Percentiles rank a stretch among this genome's conserved stretches.
Evolutionary conservation across 1,140 invertebrate genomes (phyloP).

Genomic region (Heliconius himera): DNA sequence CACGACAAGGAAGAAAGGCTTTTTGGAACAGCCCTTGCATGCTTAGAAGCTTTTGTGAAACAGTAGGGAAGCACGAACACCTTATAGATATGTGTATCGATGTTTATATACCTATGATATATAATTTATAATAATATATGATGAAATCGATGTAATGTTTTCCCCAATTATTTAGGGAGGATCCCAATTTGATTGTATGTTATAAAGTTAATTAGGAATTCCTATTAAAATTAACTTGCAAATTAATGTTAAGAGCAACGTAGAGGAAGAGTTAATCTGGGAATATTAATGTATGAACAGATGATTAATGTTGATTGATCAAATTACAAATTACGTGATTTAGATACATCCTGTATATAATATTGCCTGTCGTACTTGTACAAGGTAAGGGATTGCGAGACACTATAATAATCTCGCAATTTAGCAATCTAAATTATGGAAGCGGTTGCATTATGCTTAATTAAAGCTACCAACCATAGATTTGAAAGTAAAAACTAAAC

Average conservation of each 20-base stretch:
- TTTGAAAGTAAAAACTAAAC: slow-evolving; percentile 7
- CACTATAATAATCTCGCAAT: slow-evolving; percentile 26
- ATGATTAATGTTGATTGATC: slow-evolving; percentile 27
- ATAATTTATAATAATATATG: slow-evolving; percentile 25
- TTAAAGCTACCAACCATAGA: background rate
- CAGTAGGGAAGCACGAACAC: slow-evolving; percentile 68
- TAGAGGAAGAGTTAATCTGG: background rate
- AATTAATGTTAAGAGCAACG: slow-evolving; percentile 13
- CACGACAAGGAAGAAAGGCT: slow-evolving; percentile 61
- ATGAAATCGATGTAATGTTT: slow-evolving; percentile 23
- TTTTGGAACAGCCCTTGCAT: slow-evolving; percentile 76
- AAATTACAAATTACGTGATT: slow-evolving; percentile 18
- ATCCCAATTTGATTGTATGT: background rate
- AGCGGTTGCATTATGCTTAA: slow-evolving; percentile 20
- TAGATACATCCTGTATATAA: slow-evolving; percentile 30
- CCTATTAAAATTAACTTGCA: background rate
- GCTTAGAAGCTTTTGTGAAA: slow-evolving; percentile 77
- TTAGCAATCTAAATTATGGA: slow-evolving; percentile 18
- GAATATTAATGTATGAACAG: background rate
- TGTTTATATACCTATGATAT: slow-evolving; percentile 42
- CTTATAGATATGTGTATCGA: slow-evolving; percentile 70
- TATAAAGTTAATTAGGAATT: background rate
- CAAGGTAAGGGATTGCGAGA: slow-evolving; percentile 26
- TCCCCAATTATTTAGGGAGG: slow-evolving; percentile 8
- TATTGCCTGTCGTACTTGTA: background rate